Evolutionary conservation across 2,113 vertebrate genomes (phyloP), one percentile per base, ranked within the genome.

Genomic region (Naja naja): DNA sequence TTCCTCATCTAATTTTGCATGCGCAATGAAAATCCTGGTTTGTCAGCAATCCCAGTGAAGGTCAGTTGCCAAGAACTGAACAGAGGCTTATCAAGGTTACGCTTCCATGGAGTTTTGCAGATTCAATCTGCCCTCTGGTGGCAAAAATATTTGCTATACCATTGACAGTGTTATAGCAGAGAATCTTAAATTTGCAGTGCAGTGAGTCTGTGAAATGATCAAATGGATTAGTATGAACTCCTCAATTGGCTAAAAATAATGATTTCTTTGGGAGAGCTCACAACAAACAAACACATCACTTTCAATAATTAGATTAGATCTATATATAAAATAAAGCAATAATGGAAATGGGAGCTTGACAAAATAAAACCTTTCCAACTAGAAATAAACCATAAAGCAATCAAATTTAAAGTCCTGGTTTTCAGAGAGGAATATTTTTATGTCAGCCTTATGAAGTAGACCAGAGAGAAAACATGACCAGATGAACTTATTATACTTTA

Each of bases 61-160:
- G 0, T 3, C 16, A 30, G 2, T 45, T 25, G 11, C 55, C 9
- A 16, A 45, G 7, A 64, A 27, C 27, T 18, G n/a, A 45, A 56
- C 10, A 3, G 3, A 2, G 1, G 20, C 12, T 1, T 53, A 86
- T 56, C 49, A 52, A 69, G 1, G 23, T 10, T 11, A 39, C 30
- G 0, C 22, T 2, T 8, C 45, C 27, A 27, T 23, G 55, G 47
- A 11, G 90, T 95, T 93, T 91, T 27, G 52, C 6, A 94, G 93
- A 95, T 91, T 96, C 89, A 89, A 89, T 25, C 89, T 96, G 93
- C 95, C 94, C 81, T 7, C 95, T 96, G 87, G 91, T 93, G 92
- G 95, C 11, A 81, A 81, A 81, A 43, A 22, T 9, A 81, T 81
- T 81, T 43, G 18, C 69, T 81, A 81, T 81, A 7, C 74, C 74